Base-by-base conservation (phyloP, 92 coral and sea anemone genomes). In the Plumapathes pennacea region DNA sequence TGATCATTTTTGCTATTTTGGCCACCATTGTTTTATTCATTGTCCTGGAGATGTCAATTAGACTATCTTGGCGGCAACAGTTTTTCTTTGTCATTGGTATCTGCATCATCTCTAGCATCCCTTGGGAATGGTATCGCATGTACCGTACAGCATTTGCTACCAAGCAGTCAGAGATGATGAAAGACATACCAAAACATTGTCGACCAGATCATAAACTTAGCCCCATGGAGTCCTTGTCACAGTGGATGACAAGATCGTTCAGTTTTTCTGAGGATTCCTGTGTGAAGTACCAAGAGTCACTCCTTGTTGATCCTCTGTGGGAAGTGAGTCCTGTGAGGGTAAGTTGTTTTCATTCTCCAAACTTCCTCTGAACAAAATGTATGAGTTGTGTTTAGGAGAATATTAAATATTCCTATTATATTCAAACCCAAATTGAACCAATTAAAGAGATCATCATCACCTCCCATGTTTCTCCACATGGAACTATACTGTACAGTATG, bases 101-200 rank as follows among this genome's bases (percentile, higher is more conserved):
- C 8, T 37, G 84, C 17, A 88, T 92, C 46, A 36, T 84, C 2
- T 25, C 84, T 18, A 92, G 98, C 49, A 84, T 92, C 37, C 98
- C 98, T 0, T 92, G 98, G 98, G 96, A 88, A 49, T 92, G 98
- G 98, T 88, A 45, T 25, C 75, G 80, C 20, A 54, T 92, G 36
- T 92, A 92, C 85, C 71, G 87, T 10, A 77, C 72, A 45, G 84
- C 73, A 60, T 92, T 84, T 69, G 98, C 96, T 3, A 41, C 72
- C 38, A 92, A 92, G 58, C 96, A 92, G 46, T 78, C 90, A 4
- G 41, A 84, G 39, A 77, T 88, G 57, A 67, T 64, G 54, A 85
- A 88, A 48, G 58, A 73, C 0, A 57, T 69, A 0, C 89, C 90
- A 19, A 70, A 76, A 34, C 64, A 76, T 5, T 92, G 98, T 47